Evolutionary conservation across 1,140 invertebrate genomes (phyloP), one percentile per base, ranked within the genome.

Genomic region (Lordiphosa mommai): DNA sequence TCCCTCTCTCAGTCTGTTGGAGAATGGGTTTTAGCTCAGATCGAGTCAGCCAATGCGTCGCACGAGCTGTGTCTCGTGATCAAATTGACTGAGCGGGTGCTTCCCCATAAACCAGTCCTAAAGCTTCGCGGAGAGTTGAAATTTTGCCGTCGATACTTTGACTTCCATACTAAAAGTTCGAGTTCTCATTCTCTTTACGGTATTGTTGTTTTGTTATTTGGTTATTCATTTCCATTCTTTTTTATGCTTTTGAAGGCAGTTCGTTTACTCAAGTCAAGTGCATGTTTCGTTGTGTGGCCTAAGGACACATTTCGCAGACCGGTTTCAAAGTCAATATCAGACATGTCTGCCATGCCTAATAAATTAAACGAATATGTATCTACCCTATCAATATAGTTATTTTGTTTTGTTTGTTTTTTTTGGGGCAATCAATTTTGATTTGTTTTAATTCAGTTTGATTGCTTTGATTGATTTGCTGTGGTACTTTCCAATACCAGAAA

Each of bases 11-110:
- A 7, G 23, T 33, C 12, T 17, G 29, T 10, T 27, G 17, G 44
- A 30, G 29, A 55, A 33, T 41, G 58, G 16, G 41, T 38, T 48
- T 40, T 36, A 30, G 43, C n/a, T 40, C 44, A 41, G 2, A 41
- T 29, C 4, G 13, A 27, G 20, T 40, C 47, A 38, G 14, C 40
- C 57, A 57, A 30, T 34, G 61, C 59, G 71, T 84, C 67, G 61
- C 76, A 82, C 76, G 77, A 63, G 76, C 76, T 55, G 38, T 14
- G 72, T 80, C 76, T 80, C 76, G 76, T 80, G 76, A 84, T 80
- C 67, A 44, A 37, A 34, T 47, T 27, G 23, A 27, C 5, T 6
- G 23, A 23, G 37, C 43, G 70, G 56, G 71, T 71, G 76, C 61
- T 76, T 82, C 76, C 76, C 76, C 52, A 14, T 23, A 49, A 69